Percentiles rank a stretch among this genome's conserved stretches.
These are phyloP conservation scores for Malurus cyaneus DNA, from an alignment of 2,113 vertebrate genomes.

Conservation along the genomic window DNA sequence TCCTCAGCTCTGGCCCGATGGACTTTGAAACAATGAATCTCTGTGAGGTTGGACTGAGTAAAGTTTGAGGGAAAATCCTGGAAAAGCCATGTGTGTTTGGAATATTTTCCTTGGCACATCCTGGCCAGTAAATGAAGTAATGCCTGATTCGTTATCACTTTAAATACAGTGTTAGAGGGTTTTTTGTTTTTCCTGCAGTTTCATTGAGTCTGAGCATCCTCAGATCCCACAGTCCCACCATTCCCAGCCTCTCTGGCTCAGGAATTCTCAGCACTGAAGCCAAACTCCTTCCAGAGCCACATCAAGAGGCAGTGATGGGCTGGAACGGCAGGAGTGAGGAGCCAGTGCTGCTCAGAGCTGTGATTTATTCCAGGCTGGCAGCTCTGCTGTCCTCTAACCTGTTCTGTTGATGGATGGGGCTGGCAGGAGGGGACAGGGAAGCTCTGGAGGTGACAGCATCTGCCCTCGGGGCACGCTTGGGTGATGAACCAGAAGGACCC, in stretches of 20 bases:
- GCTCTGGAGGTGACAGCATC: constrained; percentile 22
- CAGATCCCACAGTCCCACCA: neutral
- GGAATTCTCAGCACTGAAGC: accelerated
- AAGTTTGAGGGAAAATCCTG: no score
- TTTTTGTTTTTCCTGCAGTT: no score
- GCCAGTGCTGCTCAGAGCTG: neutral
- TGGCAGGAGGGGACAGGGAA: neutral
- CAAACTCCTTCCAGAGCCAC: neutral
- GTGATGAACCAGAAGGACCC: constrained; percentile 40
- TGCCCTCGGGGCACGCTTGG: neutral
- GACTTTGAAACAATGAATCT: no score
- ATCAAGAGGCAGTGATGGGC: neutral
- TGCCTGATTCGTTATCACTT: no score
- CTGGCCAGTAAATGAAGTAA: no score
- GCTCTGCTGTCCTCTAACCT: neutral
- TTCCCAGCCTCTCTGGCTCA: neutral
- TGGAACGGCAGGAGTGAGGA: neutral
- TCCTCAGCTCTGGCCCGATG: no score
- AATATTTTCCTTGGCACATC: no score
- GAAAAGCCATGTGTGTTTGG: no score
- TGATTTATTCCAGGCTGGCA: constrained; percentile 40
- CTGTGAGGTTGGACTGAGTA: no score
- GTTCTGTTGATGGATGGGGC: constrained; percentile 24
- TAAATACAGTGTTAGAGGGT: no score
- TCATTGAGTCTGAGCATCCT: neutral